Percentiles rank a stretch among this genome's conserved stretches.
Evolutionary conservation across 2,797 vertebrate genomes (phyloP).

Genomic region (Acipenser transmontanus): DNA sequence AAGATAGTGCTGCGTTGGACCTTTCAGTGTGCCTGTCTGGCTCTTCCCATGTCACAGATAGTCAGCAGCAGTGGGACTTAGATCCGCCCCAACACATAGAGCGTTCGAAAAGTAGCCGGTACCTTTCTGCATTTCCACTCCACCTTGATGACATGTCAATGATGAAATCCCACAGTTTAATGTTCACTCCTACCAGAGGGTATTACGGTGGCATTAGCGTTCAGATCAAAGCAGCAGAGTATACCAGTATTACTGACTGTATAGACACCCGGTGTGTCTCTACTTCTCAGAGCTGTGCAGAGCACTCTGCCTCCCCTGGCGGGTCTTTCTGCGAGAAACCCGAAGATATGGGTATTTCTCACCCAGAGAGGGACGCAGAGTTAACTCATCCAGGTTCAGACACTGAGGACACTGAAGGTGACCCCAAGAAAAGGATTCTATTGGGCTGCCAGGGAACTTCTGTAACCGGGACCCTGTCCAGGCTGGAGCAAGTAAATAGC

Average conservation of each 20-base stretch:
- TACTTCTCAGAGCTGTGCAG: constrained; percentile 73
- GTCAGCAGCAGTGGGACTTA: constrained; percentile 82
- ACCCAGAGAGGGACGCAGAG: constrained; percentile 93
- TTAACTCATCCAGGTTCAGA: constrained; percentile 91
- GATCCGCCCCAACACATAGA: constrained; percentile 79
- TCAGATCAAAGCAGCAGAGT: constrained; percentile 92
- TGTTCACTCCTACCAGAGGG: constrained; percentile 80
- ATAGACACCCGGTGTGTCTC: constrained; percentile 92
- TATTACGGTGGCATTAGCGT: constrained; percentile 82
- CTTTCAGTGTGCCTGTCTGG: constrained; percentile 58
- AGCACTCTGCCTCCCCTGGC: constrained; percentile 77
- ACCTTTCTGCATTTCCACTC: constrained; percentile 75
- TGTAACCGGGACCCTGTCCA: constrained; percentile 62
- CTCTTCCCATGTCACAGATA: constrained; percentile 72
- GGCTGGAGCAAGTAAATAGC: constrained; percentile 90
- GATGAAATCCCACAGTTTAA: constrained; percentile 94
- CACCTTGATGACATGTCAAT: constrained; percentile 84
- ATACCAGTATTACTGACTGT: constrained; percentile 98
- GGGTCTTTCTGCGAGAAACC: constrained; percentile 79
- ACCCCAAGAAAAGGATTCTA: constrained; percentile 43
- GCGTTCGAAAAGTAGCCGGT: constrained; percentile 94
- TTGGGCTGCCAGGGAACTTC: too few species aligned
- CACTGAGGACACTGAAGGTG: constrained; percentile 76
- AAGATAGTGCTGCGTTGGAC: constrained; percentile 81
- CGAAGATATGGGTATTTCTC: constrained; percentile 75